phyloP scores from a whole-genome alignment of 2,888 invertebrate species.

The Pseudococcus viburni region DNA sequence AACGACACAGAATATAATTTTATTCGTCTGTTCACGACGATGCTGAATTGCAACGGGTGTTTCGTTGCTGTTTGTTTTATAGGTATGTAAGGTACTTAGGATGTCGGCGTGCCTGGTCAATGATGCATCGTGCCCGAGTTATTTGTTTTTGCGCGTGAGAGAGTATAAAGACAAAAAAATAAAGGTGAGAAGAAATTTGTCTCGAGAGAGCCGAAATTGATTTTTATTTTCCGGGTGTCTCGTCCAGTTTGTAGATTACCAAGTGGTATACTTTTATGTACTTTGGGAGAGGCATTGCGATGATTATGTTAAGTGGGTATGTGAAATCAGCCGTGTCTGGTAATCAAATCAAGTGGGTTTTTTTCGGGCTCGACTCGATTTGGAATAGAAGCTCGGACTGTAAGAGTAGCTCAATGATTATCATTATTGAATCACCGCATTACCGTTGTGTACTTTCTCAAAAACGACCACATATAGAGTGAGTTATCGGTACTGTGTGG shows the following conservation, averaged over 20 bases:
- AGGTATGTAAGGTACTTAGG: not conserved
- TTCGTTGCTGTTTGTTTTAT: not conserved
- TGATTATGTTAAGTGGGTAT: conserved; percentile 24
- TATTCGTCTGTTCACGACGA: not conserved
- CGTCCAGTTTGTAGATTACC: not conserved
- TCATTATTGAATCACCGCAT: not conserved
- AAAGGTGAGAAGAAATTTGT: conserved; percentile 33
- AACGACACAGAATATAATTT: conserved; percentile 20
- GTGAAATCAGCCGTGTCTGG: conserved; percentile 32
- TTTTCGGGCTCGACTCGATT: not conserved
- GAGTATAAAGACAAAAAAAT: not conserved
- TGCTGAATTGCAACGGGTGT: not conserved
- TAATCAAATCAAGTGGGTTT: conserved; percentile 31
- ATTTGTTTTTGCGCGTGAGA: conserved; percentile 13
- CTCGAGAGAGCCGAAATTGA: not conserved
- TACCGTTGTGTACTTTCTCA: conserved; percentile 24
- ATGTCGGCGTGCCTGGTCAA: conserved; percentile 16
- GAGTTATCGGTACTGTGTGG: not conserved
- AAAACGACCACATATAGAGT: conserved; percentile 25
- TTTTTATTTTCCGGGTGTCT: conserved; percentile 19
- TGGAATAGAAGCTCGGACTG: conserved; percentile 7
- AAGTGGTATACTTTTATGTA: not conserved
- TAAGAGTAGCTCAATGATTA: not conserved
- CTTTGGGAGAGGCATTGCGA: not conserved
- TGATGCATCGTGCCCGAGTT: conserved; percentile 28